Evolutionary conservation across 2,888 invertebrate genomes (phyloP), one percentile per base, ranked within the genome.

Genomic region (Stenotaenia linearis): DNA sequence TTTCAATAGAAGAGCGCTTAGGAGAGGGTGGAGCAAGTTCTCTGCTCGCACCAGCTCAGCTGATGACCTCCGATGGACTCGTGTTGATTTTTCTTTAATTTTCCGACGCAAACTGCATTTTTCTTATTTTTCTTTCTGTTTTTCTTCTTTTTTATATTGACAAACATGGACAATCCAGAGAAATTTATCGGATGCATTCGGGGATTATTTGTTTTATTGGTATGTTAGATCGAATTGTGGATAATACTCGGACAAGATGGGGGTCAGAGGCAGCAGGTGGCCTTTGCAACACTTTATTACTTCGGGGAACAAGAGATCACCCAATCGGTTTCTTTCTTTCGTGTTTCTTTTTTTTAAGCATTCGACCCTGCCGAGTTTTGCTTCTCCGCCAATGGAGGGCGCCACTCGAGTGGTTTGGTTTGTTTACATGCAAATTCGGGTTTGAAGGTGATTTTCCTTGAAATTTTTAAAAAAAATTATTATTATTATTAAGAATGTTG

Each of bases 271-370:
- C 56, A 56, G 56, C 56, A 56, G 56, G 56, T 56, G 56, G 56
- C 56, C 56, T 56, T 56, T 56, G 56, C 56, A 21, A 56, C 56
- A 56, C 23, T 56, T 56, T 56, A 56, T 56, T 56, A 56, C 56
- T 18, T 18, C 4, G 56, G 23, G 37, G 56, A 21, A 56, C 56
- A 56, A 56, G 56, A 56, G 56, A 56, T 56, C 21, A 56, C 21
- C 21, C 56, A 56, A 56, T 56, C 56, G 56, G 18, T n/a, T 56
- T 56, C 18, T 18, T 56, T 21, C 45, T 45, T 12, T 45, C 21
- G n/a, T n/a, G n/a, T n/a, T n/a, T n/a, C n/a, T n/a, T n/a, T n/a
- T n/a, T n/a, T n/a, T n/a, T n/a, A n/a, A n/a, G n/a, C n/a, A n/a
- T n/a, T n/a, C n/a, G n/a, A n/a, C n/a, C n/a, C n/a, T n/a, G n/a